Evolutionary conservation across 2,888 invertebrate genomes (phyloP), one percentile per base, ranked within the genome.

Genomic region (Cartodere bifasciata): DNA sequence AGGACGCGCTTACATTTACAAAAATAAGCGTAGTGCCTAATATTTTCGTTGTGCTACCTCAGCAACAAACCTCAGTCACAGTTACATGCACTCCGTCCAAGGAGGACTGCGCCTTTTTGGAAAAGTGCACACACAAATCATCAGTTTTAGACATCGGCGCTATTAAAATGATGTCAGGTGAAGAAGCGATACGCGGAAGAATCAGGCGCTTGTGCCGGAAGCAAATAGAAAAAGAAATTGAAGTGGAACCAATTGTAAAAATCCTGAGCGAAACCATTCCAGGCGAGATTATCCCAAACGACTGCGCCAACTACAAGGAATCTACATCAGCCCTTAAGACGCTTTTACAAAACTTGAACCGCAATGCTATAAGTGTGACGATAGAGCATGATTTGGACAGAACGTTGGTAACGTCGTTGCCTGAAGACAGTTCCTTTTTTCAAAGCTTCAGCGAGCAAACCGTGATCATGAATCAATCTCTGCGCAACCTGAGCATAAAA

Each of bases 331-430:
- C 47, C n/a, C 29, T 54, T 13, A 45, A 50, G 23, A 50, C 53
- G 10, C 33, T 53, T 34, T 35, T 48, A 41, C 46, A 51, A 32
- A 44, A 47, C 9, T 41, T 60, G 7, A 42, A 39, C 11, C 40
- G 36, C 5, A 47, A 50, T 13, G 58, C 60, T 42, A 45, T 61
- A 16, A 42, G 46, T n/a, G 21, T 61, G 13, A 57, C 55, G 2
- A 31, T 60, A 3, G 61, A 60, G 39, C 52, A 50, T 31, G 55
- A 59, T 40, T 42, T 48, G 7, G 56, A 60, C 24, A 39, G 45
- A 21, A 57, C 58, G 2, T 35, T 58, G 7, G 45, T 55, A 17
- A 44, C 49, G 4, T 49, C 45, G 7, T 49, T 43, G 13, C 41
- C 45, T 3, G 55, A 57, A 32, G 56, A 60, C 26, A 53, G 55